These are phyloP conservation scores for Aspidiotus rigidus DNA, from an alignment of 2,888 invertebrate genomes.

Conservation along the genomic window DNA sequence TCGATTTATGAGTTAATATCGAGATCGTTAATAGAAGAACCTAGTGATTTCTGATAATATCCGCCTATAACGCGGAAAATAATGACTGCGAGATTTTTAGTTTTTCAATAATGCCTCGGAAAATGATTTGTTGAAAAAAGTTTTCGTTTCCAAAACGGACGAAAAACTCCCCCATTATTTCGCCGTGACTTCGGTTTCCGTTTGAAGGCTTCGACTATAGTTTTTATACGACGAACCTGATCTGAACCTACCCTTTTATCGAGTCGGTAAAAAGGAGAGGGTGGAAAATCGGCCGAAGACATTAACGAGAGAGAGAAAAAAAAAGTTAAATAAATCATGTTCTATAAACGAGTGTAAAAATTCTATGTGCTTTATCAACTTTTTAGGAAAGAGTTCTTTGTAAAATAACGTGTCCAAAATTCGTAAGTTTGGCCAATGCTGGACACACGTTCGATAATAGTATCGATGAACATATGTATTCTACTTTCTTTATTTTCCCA, in stretches of 20 bases:
- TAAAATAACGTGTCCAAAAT: no score
- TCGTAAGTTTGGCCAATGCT: no score
- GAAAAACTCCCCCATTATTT: conserved; percentile 1
- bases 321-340: no score
- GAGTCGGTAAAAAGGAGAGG: no score
- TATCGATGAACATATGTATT: no score
- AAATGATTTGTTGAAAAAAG: conserved; percentile 4
- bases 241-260: background rate
- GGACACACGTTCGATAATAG: no score
- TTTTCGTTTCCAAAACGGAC: conserved; percentile 2
- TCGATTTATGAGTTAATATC: conserved; percentile 4
- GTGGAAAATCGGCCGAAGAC: no score
- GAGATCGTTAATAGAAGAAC: conserved; percentile 3
- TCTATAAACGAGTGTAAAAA: no score
- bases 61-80: conserved; percentile 2
- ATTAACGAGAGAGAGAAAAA: no score
- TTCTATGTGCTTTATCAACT: no score
- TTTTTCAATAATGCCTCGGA: conserved; percentile 1
- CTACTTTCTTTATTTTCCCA: no score
- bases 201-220: background rate
- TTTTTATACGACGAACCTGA: conserved; percentile 3
- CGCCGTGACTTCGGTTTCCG: background rate
- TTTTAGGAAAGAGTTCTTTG: no score
- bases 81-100: conserved; percentile 1
- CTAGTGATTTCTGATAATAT: conserved; percentile 1